These are phyloP conservation scores for Procambarus clarkii DNA, from an alignment of 1,140 invertebrate species.

Conservation along the genomic window DNA sequence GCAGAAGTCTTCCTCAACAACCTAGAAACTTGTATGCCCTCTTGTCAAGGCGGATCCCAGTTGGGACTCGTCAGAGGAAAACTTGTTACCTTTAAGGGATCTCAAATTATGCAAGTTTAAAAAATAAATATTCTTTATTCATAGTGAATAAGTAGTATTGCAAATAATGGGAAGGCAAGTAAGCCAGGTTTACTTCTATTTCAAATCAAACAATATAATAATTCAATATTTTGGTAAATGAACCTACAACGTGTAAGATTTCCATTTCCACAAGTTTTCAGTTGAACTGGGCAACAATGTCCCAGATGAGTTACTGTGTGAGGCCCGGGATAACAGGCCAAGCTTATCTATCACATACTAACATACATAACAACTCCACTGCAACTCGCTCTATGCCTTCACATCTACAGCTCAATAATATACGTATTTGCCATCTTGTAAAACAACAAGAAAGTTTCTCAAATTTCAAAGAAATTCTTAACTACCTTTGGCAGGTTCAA, in stretches of 20 bases:
- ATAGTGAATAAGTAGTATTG: constrained; percentile 28
- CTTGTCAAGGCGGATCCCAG: too few species aligned
- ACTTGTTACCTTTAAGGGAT: background rate
- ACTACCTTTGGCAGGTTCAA: too few species aligned
- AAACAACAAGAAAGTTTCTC: too few species aligned
- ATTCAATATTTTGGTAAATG: background rate
- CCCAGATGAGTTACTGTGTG: background rate
- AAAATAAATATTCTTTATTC: constrained; percentile 62
- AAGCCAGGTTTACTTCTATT: constrained; percentile 28
- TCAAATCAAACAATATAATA: constrained; percentile 8
- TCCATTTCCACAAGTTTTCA: background rate
- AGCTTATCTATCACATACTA: background rate
- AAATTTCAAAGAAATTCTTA: too few species aligned
- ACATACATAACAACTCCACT: background rate
- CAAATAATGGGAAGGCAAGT: constrained; percentile 38
- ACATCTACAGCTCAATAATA: background rate
- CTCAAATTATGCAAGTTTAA: background rate
- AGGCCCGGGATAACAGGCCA: background rate
- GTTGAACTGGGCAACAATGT: background rate
- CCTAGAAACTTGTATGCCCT: too few species aligned
- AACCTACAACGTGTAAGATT: background rate
- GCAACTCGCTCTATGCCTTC: background rate
- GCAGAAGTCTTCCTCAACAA: too few species aligned
- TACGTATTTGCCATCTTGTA: too few species aligned
- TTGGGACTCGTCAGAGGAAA: too few species aligned